Evolutionary conservation across 2,888 invertebrate species (phyloP), one percentile per base, ranked within the genome.

Genomic region (Sisyra nigra): DNA sequence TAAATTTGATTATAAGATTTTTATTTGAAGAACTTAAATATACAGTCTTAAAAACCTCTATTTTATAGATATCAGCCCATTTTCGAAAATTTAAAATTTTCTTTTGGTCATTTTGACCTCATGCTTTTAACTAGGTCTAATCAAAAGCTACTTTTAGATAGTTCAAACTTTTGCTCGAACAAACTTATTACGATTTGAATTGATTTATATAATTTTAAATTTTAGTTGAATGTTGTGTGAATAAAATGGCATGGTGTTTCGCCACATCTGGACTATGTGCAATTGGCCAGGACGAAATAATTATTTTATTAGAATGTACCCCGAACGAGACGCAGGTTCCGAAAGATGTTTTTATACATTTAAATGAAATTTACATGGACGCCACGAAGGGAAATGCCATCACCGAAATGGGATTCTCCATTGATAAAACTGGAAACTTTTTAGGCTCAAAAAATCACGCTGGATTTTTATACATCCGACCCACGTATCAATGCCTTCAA

Each of bases 261-360:
- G 74, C 80, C 15, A 81, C 84, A 0, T 68, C 72, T 50, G 88
- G 88, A 10, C 66, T 88, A 59, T 76, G 77, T 46, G 76, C 77
- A 45, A 84, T 85, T 13, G 85, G 84, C 2, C 87, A 86, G 56
- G 86, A 87, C 56, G 88, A 88, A 63, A 65, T 89, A 14, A 72
- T 86, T 37, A 71, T 85, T 44, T 57, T 87, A 32, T 61, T 88
- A 15, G 84, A 86, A 58, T 63, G 73, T 29, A 66, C 72, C 6
- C 73, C 76, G 3, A 69, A 72, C 42, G 78, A 80, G 53, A 66
- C 67, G 40, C 60, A 58, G 37, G 61, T 76, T 29, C 81, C 84
- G 0, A 72, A 74, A 51, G 86, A 88, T 58, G 67, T 88, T 42
- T 80, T 88, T 54, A 61, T 72, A 47, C 80, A 85, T 56, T 68